Percentiles rank a stretch among this genome's conserved stretches.
These are phyloP conservation scores for Gasterosteus nipponicus DNA, from an alignment of 2,113 vertebrate species.

Conservation along the genomic window DNA sequence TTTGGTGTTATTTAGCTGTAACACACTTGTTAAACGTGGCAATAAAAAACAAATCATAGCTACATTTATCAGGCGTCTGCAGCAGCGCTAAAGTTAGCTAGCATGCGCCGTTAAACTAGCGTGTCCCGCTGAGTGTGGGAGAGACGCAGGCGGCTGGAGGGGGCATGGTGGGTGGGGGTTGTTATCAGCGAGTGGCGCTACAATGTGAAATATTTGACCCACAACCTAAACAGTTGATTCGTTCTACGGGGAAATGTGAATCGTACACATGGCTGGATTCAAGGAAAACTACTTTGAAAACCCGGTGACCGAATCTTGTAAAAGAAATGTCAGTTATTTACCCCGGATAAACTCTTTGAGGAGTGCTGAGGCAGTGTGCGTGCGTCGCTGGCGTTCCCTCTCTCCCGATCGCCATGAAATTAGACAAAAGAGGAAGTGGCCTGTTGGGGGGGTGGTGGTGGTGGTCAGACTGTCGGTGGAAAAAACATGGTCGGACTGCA, in stretches of 20 bases:
- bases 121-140: too few relatives aligned
- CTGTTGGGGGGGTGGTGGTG: constrained; percentile 69
- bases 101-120: too few relatives aligned
- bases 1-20: background rate
- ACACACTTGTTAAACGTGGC: background rate
- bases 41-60: background rate
- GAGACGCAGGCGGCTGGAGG: too few relatives aligned
- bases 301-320: constrained; percentile 17
- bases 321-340: constrained; percentile 67
- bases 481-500: constrained; percentile 53
- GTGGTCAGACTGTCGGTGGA: constrained; percentile 67
- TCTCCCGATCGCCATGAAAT: constrained; percentile 84
- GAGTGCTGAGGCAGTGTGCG: constrained; percentile 76
- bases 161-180: constrained; percentile 59
- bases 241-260: constrained; percentile 22
- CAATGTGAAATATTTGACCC: constrained; percentile 71
- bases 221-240: constrained; percentile 39
- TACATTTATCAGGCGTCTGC: constrained; percentile 36
- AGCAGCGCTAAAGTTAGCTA: constrained; percentile 65
- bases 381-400: constrained; percentile 77
- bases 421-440: constrained; percentile 82
- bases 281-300: constrained; percentile 13
- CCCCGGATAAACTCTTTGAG: constrained; percentile 73
- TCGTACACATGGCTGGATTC: constrained; percentile 1
- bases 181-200: constrained; percentile 75